These are phyloP conservation scores for Meghimatium bilineatum DNA, from an alignment of 2,888 invertebrate genomes.

Conservation along the genomic window DNA sequence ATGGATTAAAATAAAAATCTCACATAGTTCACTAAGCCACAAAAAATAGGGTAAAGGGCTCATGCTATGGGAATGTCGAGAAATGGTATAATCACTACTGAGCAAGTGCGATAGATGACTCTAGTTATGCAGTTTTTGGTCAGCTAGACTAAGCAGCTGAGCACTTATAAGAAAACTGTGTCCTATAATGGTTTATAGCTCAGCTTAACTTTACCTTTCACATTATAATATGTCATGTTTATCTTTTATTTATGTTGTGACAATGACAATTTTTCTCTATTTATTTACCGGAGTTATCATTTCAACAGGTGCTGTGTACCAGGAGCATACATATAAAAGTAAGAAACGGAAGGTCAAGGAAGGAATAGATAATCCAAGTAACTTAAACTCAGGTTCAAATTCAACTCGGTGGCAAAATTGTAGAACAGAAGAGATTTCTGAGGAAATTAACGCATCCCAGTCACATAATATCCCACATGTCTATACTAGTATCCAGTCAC, in stretches of 20 bases:
- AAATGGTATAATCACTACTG: too few relatives aligned
- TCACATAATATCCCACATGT: not conserved
- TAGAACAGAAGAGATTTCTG: not conserved
- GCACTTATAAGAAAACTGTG: too few relatives aligned
- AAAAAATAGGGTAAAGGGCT: too few relatives aligned
- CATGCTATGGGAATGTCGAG: too few relatives aligned
- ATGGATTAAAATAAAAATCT: too few relatives aligned
- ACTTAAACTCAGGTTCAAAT: constrained; percentile 59
- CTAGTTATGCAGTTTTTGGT: too few relatives aligned
- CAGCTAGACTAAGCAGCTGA: too few relatives aligned
- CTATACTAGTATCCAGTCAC: constrained; percentile 2
- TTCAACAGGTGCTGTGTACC: constrained; percentile 67
- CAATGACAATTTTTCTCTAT: not conserved
- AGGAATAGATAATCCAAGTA: constrained; percentile 52
- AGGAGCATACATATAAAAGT: constrained; percentile 73
- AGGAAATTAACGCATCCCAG: constrained; percentile 1
- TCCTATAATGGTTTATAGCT: too few relatives aligned
- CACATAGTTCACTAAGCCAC: too few relatives aligned
- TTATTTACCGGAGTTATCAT: not conserved
- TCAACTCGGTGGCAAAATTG: constrained; percentile 3
- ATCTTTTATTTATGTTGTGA: not conserved
- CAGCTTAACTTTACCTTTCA: too few relatives aligned
- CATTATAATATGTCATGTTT: too few relatives aligned
- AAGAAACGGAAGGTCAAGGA: constrained; percentile 70
- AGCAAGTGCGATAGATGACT: too few relatives aligned